Conservation (phyloP, 2,797 vertebrate genomes). For the Tokudaia tokunoshimensis region DNA sequence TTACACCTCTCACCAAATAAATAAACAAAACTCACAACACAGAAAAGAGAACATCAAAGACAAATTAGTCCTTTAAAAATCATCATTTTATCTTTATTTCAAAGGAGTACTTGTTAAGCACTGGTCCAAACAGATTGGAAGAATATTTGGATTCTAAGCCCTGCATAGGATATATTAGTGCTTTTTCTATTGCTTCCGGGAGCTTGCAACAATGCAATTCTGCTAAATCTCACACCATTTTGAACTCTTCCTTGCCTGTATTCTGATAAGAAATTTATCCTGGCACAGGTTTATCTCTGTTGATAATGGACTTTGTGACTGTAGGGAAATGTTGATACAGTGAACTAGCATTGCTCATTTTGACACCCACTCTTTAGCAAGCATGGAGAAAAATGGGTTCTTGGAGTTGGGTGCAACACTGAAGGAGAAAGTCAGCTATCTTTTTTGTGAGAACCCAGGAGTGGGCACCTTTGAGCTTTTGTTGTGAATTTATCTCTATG, state of each 20-base stretch:
- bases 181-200: slow-evolving; percentile 73
- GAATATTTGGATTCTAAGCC: slow-evolving; percentile 67
- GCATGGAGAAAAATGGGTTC: slow-evolving; percentile 73
- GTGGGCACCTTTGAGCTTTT: slow-evolving; percentile 43
- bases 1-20: neutral
- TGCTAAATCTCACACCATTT: slow-evolving; percentile 80
- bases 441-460: neutral
- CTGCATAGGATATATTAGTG: slow-evolving; percentile 34
- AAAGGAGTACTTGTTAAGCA: slow-evolving; percentile 57
- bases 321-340: slow-evolving; percentile 83
- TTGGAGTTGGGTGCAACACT: slow-evolving; percentile 65
- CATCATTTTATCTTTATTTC: slow-evolving; percentile 61
- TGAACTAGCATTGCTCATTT: slow-evolving; percentile 77
- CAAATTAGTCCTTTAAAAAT: slow-evolving; percentile 66
- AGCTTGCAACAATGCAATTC: slow-evolving; percentile 64
- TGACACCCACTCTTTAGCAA: slow-evolving; percentile 77
- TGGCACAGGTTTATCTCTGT: slow-evolving; percentile 82
- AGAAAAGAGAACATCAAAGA: slow-evolving; percentile 45
- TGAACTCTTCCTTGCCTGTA: slow-evolving; percentile 72
- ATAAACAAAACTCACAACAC: neutral
- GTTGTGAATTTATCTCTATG: neutral
- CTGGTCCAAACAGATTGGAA: slow-evolving; percentile 33
- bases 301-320: slow-evolving; percentile 85
- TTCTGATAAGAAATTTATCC: slow-evolving; percentile 84
- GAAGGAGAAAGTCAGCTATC: slow-evolving; percentile 53